phyloP scores from a whole-genome alignment of 2,797 vertebrate species.

The Microcaecilia unicolor region DNA sequence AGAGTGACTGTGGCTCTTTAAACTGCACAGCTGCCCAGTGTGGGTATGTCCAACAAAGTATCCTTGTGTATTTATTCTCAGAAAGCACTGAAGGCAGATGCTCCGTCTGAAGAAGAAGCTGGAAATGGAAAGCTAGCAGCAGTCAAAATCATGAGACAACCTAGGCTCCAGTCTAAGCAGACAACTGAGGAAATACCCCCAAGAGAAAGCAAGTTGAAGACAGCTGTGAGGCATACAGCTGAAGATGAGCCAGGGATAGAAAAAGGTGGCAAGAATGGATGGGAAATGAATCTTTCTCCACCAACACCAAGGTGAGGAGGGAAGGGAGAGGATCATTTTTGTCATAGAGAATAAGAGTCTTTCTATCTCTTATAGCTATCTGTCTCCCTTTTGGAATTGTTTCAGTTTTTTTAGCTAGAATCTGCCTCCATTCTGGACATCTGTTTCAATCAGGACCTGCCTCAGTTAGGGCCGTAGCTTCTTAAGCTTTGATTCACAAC shows the following conservation, averaged over 20 bases:
- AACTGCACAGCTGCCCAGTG: background rate
- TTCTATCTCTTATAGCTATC: too few species aligned
- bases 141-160: too few species aligned
- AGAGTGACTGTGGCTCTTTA: background rate
- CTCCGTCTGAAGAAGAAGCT: conserved; percentile 5
- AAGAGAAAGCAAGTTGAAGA: background rate
- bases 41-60: background rate
- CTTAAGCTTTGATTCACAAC: too few species aligned
- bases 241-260: conserved; percentile 20
- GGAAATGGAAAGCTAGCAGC: conserved; percentile 5
- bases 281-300: conserved; percentile 18
- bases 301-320: conserved; percentile 26
- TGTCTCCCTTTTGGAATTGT: too few species aligned
- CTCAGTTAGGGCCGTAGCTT: too few species aligned
- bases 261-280: conserved; percentile 12
- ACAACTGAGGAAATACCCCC: background rate
- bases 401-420: too few species aligned
- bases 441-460: too few species aligned
- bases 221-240: conserved; percentile 6
- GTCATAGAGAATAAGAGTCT: too few species aligned
- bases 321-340: too few species aligned
- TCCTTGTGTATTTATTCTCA: conserved; percentile 13
- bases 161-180: background rate
- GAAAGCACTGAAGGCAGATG: conserved; percentile 20
- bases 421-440: too few species aligned